Conservation (phyloP, 2,888 invertebrate genomes). For the Ryuthela nishihirai region DNA sequence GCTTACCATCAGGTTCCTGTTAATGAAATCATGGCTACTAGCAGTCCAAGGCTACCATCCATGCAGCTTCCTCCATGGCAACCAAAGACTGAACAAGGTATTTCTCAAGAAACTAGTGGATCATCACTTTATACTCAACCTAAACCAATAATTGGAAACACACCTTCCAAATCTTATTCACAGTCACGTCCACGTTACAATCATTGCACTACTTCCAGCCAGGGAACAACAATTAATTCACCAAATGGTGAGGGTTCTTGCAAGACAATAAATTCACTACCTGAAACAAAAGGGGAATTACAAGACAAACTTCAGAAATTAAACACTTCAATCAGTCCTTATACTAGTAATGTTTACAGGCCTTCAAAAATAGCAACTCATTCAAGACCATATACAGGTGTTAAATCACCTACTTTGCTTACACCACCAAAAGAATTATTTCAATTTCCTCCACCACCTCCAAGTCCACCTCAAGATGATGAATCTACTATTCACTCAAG, state of each 20-base stretch:
- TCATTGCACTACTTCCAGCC: background rate
- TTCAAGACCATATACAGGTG: conserved; percentile 19
- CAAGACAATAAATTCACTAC: conserved; percentile 13
- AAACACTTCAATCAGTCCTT: conserved; percentile 12
- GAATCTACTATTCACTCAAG: background rate
- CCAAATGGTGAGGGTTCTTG: background rate
- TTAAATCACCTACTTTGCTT: conserved; percentile 20
- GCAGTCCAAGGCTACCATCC: conserved; percentile 30
- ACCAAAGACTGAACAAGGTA: conserved; percentile 9
- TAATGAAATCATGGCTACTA: conserved; percentile 23
- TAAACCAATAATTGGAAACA: conserved; percentile 37
- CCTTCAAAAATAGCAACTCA: conserved; percentile 36
- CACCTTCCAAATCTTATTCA: conserved; percentile 41
- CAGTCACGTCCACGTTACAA: conserved; percentile 40
- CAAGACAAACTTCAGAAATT: conserved; percentile 32
- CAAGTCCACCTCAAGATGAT: conserved; percentile 15
- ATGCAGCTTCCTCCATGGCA: conserved; percentile 36
- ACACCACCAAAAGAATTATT: conserved; percentile 33
- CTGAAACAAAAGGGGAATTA: conserved; percentile 22
- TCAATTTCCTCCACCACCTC: conserved; percentile 20
- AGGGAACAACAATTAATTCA: conserved; percentile 2
- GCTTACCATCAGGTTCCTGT: conserved; percentile 15
- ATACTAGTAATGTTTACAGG: conserved; percentile 34
- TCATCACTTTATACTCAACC: conserved; percentile 32
- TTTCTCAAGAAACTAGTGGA: conserved; percentile 6